These are phyloP conservation scores for Anolis sagrei DNA, from an alignment of 2,113 vertebrate genomes.

Conservation along the genomic window DNA sequence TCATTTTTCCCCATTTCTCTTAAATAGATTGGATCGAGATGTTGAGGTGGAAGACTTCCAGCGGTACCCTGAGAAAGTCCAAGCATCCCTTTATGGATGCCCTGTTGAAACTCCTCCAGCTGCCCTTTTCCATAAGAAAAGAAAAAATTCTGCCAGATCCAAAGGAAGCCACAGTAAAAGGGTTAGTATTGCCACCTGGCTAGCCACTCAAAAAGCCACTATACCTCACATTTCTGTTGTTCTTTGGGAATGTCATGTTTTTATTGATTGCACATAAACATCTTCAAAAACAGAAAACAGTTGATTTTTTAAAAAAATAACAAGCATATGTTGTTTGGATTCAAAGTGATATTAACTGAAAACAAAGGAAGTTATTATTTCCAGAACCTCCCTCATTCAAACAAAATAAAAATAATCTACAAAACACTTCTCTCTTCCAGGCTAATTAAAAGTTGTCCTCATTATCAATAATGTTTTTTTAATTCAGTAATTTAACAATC, in stretches of 20 bases:
- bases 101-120: constrained; percentile 84
- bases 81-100: constrained; percentile 89
- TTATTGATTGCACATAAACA: no score
- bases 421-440: not conserved
- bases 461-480: not conserved
- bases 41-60: constrained; percentile 97
- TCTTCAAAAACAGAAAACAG: no score
- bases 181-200: constrained; percentile 69
- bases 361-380: not conserved
- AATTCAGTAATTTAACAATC: not conserved
- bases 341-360: not conserved
- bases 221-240: not conserved
- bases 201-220: not conserved
- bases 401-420: not conserved
- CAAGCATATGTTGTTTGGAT: no score
- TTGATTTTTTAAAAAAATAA: no score
- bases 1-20: constrained; percentile 9
- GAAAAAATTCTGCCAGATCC: constrained; percentile 77
- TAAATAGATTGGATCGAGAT: constrained; percentile 87
- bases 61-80: constrained; percentile 87
- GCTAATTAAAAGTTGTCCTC: not conserved
- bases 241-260: no score
- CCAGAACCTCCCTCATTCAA: not conserved
- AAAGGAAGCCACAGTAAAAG: constrained; percentile 82
- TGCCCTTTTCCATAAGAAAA: constrained; percentile 80